Base-by-base conservation (phyloP, 2,797 vertebrate genomes). In the Macropus fuliginosus region DNA sequence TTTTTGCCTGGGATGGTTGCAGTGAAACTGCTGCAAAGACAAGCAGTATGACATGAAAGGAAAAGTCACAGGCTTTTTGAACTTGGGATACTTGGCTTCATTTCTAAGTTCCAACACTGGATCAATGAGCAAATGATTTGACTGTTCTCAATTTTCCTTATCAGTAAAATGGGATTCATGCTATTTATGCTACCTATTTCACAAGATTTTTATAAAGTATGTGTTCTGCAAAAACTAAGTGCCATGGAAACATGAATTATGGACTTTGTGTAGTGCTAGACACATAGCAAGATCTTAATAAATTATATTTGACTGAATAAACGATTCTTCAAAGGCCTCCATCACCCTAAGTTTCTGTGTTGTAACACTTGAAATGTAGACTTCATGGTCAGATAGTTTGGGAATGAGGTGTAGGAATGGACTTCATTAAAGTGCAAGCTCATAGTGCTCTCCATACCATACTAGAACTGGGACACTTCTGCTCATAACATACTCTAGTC, bases 261-360 rank as follows among this genome's bases (percentile, higher is more conserved):
- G 74, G 40, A 81, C 13, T 40, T 74, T 93, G 93, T 94, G 91
- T 21, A 16, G 66, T 50, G 34, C 21, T 90, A 81, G 90, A n/a
- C 93, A 96, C 52, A 95, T 2, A 28, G 87, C 95, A 97, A 96
- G 93, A 91, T 87, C 54, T 95, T 95, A 93, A 90, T 97, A 96
- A 96, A 40, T 95, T 91, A 91, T 56, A 46, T 46, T 46, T 56
- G 59, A 92, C 56, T 93, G 57, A 62, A 40, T 90, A 52, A 55
- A 31, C 74, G 18, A 93, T 52, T 74, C n/a, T 93, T 54, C 90
- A 95, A 92, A 92, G 94, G 46, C 56, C 92, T 95, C 46, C 93
- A 62, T 28, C 12, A 40, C 94, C 92, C 87, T 50, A 54, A 34
- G 18, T 96, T 92, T 13, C 6, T 50, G 91, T 14, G 40, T 50